Evolutionary conservation across 1,140 invertebrate species (phyloP).

Genomic region (Pseudomyrmex dendroicus): DNA sequence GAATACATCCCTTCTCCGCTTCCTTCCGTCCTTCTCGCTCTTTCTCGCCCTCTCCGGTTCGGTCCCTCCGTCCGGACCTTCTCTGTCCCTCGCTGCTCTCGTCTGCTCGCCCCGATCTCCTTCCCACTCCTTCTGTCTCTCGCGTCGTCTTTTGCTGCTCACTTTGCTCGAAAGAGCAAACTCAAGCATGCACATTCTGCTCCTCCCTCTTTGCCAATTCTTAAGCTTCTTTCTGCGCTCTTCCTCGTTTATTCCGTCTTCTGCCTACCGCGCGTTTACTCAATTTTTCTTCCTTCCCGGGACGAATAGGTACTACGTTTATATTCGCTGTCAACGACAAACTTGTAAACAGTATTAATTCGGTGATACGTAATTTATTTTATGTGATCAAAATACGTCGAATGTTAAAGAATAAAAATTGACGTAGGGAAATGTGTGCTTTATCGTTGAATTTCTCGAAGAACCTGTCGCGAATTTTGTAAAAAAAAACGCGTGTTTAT

Average conservation of each 20-base stretch:
- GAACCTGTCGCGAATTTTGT: conserved; percentile 1
- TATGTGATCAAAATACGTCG: too few relatives aligned
- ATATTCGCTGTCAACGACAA: background rate
- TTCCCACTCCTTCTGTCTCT: conserved; percentile 35
- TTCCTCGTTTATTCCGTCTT: conserved; percentile 11
- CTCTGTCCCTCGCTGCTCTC: background rate
- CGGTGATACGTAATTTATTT: background rate
- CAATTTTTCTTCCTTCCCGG: conserved; percentile 1
- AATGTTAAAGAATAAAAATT: background rate
- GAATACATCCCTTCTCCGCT: conserved; percentile 62
- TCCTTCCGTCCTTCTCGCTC: conserved; percentile 6
- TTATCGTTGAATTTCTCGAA: conserved; percentile 24
- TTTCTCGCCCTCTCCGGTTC: conserved; percentile 17
- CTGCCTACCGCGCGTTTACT: background rate
- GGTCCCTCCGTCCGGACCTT: background rate
- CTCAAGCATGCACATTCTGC: conserved; percentile 37
- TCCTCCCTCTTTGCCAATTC: background rate
- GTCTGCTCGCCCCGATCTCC: conserved; percentile 22
- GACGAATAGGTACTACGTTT: too few relatives aligned
- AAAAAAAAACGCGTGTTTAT: conserved; percentile 27
- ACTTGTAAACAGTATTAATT: background rate
- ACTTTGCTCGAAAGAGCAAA: conserved; percentile 49
- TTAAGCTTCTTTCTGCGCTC: conserved; percentile 15
- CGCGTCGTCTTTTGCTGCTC: conserved; percentile 5
- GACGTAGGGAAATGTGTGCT: background rate